Evolutionary conservation across 2,888 invertebrate genomes (phyloP), one percentile per base, ranked within the genome.

Genomic region (Argyresthia goedartella): DNA sequence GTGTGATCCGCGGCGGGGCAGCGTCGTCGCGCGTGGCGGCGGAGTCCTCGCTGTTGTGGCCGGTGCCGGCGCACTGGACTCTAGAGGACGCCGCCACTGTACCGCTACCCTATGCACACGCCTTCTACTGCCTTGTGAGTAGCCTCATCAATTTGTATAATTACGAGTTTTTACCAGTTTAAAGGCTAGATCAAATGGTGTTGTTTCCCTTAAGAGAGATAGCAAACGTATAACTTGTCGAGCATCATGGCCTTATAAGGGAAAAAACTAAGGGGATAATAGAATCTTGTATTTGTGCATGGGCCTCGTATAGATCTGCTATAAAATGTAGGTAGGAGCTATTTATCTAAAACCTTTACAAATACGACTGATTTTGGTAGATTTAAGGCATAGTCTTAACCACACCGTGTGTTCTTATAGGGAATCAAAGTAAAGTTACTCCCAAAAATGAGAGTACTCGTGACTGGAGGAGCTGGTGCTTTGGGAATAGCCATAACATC

Each of bases 61-160:
- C 89, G 9, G 81, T 94, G 11, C 94, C 94, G 0, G 81, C 88
- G 1, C 66, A 81, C 15, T 94, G 93, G 93, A 86, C 84, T 3
- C 69, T 93, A 16, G 89, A 91, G 64, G 92, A 94, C 54, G 94
- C 92, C 7, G 92, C 92, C 9, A 92, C 93, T 0, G 89, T 94
- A 0, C 94, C 94, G 0, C 89, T 93, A 43, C 92, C 93, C 0
- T 95, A 93, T 62, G 78, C 76, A 10, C 87, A 90, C 0, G 88
- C 88, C 0, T 85, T 70, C 50, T 76, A 76, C 54, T 71, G 71
- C 45, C 60, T 76, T 25, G 76, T 78, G 55, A 66, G 66, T 63
- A 10, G 8, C n/a, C 14, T 43, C 14, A 43, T 4, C 8, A 8
- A 13, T 43, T 43, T 1, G n/a, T 11, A 8, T 13, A 13, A 1